These are phyloP conservation scores for Coendou prehensilis DNA, from an alignment of 2,797 vertebrate genomes.

Conservation along the genomic window DNA sequence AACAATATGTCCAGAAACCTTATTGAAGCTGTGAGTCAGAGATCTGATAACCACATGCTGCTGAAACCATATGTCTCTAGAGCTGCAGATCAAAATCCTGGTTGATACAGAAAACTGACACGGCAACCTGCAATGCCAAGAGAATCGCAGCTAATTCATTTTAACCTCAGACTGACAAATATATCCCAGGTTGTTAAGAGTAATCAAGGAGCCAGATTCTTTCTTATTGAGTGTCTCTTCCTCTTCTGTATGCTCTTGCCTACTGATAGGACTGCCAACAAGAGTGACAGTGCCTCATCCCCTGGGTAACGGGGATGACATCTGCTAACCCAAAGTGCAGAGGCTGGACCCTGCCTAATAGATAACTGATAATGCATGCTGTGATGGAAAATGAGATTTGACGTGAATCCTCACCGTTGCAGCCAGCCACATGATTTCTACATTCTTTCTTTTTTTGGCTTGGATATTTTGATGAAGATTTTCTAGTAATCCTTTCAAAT, in stretches of 20 bases:
- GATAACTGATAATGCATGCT: accelerated
- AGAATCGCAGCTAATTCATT: neutral
- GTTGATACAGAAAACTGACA: neutral
- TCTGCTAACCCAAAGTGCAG: neutral
- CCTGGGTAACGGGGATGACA: neutral
- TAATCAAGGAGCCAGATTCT: neutral
- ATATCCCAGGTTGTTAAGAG: neutral
- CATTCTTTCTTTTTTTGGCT: slow-evolving; percentile 98
- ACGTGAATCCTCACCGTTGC: slow-evolving; percentile 92
- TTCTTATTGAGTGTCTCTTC: neutral
- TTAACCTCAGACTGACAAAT: neutral
- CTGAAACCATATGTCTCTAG: neutral
- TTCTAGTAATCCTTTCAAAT: slow-evolving; percentile 97
- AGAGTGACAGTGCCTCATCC: neutral
- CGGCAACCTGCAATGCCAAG: neutral
- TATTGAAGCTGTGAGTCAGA: neutral
- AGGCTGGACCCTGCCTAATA: accelerated
- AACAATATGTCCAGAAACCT: slow-evolving; percentile 55
- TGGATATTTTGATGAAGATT: slow-evolving; percentile 97
- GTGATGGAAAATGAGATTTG: accelerated
- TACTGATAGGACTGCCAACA: neutral
- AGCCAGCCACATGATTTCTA: slow-evolving; percentile 98
- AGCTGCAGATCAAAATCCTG: slow-evolving; percentile 12
- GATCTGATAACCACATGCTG: neutral
- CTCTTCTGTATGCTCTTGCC: neutral